phyloP scores from a whole-genome alignment of 2,797 vertebrate genomes.

The Discoglossus pictus region DNA sequence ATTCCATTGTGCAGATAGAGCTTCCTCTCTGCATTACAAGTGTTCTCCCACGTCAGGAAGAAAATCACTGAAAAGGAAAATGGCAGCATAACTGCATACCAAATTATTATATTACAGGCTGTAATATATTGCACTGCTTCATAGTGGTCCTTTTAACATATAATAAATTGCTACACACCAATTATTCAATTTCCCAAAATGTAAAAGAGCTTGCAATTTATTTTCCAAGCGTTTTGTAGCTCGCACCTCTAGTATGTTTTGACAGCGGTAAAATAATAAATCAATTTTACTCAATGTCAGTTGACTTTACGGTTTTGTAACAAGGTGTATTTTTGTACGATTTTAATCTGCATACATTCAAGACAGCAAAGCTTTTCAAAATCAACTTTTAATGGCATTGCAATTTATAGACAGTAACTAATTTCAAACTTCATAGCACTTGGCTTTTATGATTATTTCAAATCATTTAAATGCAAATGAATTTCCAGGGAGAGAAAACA shows the following conservation, averaged over 20 bases:
- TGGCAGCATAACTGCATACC: no score
- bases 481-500: constrained; percentile 81
- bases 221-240: constrained; percentile 1
- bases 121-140: no score
- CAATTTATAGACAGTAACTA: constrained; percentile 86
- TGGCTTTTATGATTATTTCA: constrained; percentile 85
- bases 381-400: constrained; percentile 80
- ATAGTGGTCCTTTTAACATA: no score
- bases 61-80: no score
- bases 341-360: constrained; percentile 80
- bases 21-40: no score
- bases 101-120: no score
- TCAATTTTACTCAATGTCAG: constrained; percentile 72
- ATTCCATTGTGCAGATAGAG: no score
- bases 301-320: constrained; percentile 75
- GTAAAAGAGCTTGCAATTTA: constrained; percentile 14
- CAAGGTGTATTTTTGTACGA: constrained; percentile 79
- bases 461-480: constrained; percentile 89
- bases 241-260: constrained; percentile 56
- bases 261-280: constrained; percentile 67
- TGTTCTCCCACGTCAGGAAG: no score
- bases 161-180: no score
- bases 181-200: no score
- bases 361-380: constrained; percentile 78
- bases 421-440: constrained; percentile 88